Evolutionary conservation across 2,888 invertebrate species (phyloP).

Genomic region (Ceratothoa steindachneri): DNA sequence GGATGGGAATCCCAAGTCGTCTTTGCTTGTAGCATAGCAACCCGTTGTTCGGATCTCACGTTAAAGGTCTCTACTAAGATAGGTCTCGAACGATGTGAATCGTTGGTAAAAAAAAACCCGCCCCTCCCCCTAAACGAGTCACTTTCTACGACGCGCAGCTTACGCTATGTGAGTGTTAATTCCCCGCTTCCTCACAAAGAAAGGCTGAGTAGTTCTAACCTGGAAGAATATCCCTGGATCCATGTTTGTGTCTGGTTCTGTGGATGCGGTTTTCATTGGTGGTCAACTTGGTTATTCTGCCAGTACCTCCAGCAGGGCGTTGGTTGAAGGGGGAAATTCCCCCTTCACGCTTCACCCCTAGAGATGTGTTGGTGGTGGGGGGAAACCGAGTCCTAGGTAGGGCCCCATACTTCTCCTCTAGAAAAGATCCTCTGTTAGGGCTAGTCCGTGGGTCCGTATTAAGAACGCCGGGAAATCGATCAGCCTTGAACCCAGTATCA

Average conservation of each 20-base stretch:
- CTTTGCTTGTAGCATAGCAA: no score
- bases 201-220: no score
- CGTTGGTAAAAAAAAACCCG: no score
- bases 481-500: neutral
- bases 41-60: no score
- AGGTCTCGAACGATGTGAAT: no score
- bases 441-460: neutral
- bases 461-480: neutral
- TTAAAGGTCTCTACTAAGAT: no score
- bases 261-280: neutral
- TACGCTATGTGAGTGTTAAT: no score
- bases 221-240: slow-evolving; percentile 3
- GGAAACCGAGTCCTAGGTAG: neutral
- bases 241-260: neutral
- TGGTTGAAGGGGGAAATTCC: neutral
- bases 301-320: neutral
- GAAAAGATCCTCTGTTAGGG: neutral
- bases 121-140: no score
- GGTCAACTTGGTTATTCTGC: neutral
- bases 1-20: no score
- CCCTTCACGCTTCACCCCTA: neutral
- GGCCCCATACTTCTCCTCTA: neutral
- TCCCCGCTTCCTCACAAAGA: no score
- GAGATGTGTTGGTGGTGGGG: neutral
- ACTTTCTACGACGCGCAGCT: no score